These are phyloP conservation scores for Chiroxiphia lanceolata DNA, from an alignment of 2,797 vertebrate genomes.

Conservation along the genomic window DNA sequence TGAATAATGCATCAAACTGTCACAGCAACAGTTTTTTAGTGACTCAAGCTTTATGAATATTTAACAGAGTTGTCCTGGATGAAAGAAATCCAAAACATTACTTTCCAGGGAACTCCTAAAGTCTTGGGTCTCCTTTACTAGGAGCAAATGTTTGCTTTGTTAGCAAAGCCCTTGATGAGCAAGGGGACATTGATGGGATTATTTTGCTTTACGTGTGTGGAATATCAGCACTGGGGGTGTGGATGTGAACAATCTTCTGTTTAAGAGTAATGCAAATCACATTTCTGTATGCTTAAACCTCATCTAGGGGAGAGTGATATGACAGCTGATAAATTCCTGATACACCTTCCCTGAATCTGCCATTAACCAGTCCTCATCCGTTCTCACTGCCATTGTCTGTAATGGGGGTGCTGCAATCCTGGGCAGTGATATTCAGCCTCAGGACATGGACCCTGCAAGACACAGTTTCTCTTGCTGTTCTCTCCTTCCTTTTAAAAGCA, in stretches of 20 bases:
- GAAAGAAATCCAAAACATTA: not conserved
- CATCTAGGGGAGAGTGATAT: not conserved
- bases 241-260: not conserved
- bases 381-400: not conserved
- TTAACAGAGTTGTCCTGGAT: not conserved
- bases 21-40: not conserved
- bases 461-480: not conserved
- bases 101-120: not conserved
- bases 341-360: not conserved
- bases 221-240: not conserved
- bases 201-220: not conserved
- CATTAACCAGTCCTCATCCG: not conserved
- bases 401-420: not conserved
- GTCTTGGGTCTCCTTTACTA: not conserved
- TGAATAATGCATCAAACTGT: not conserved
- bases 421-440: not conserved
- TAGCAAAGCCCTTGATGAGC: not conserved
- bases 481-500: not conserved
- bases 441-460: not conserved
- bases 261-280: not conserved
- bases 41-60: constrained; percentile 13
- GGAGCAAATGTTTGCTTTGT: not conserved
- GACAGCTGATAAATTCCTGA: not conserved
- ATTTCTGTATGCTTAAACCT: not conserved
- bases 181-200: not conserved